phyloP scores from a whole-genome alignment of 2,113 vertebrate species.

The Phaethon lepturus region DNA sequence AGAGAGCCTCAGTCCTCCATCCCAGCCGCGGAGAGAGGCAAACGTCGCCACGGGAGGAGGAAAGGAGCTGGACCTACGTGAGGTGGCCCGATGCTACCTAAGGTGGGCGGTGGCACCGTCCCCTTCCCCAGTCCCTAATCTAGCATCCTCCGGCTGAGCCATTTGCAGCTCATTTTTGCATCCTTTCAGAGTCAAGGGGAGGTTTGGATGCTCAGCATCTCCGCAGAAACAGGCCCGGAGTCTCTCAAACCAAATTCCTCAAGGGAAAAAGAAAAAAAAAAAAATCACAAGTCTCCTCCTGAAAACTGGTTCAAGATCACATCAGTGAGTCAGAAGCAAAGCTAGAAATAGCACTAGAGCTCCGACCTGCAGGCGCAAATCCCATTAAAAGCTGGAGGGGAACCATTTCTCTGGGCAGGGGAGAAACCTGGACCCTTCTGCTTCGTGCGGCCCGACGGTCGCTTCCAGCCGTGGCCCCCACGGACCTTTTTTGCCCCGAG shows the following conservation, averaged over 20 bases:
- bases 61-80: background rate
- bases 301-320: slow-evolving; percentile 69
- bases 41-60: background rate
- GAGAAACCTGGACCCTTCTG: background rate
- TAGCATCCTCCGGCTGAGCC: background rate
- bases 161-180: background rate
- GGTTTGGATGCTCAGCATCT: background rate
- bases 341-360: slow-evolving; percentile 66
- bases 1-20: background rate
- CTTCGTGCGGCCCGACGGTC: rapidly evolving
- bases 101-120: background rate
- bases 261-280: background rate
- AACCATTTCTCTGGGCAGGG: background rate
- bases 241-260: background rate
- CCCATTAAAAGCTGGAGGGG: slow-evolving; percentile 41
- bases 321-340: slow-evolving; percentile 64
- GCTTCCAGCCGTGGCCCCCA: rapidly evolving
- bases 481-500: background rate
- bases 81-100: background rate
- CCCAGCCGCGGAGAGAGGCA: background rate
- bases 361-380: slow-evolving; percentile 67
- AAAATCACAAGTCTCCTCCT: slow-evolving; percentile 24
- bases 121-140: background rate
- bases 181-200: background rate
- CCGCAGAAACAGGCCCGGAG: background rate